Conservation (phyloP, 2,888 invertebrate species). For the Drosophila demipolita region DNA sequence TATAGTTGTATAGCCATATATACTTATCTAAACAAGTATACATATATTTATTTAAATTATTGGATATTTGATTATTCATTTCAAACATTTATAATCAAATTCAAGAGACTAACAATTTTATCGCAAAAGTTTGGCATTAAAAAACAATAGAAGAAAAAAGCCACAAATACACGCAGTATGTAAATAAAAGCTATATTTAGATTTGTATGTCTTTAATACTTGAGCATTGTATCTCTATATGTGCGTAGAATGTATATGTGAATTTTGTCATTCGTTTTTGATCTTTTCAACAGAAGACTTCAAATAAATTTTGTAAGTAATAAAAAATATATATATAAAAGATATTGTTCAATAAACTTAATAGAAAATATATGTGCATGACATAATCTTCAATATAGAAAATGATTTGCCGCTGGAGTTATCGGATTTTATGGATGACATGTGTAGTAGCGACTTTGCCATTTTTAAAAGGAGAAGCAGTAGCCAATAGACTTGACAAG, state of each 20-base stretch:
- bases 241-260: neutral
- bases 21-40: neutral
- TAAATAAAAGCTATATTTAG: conserved; percentile 38
- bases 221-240: conserved; percentile 6
- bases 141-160: neutral
- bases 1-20: neutral
- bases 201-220: conserved; percentile 10
- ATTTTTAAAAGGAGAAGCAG: conserved; percentile 1
- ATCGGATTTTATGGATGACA: conserved; percentile 17
- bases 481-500: conserved; percentile 11
- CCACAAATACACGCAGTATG: neutral
- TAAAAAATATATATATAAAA: neutral
- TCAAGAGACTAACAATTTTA: neutral
- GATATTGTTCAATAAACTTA: neutral
- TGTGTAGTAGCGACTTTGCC: neutral
- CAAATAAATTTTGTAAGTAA: neutral
- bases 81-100: neutral
- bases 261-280: conserved; percentile 21
- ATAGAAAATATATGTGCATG: neutral
- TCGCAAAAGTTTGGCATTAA: neutral
- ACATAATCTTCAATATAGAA: conserved; percentile 11
- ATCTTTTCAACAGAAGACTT: conserved; percentile 13
- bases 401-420: conserved; percentile 25
- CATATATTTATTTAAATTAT: neutral
- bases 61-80: neutral